These are phyloP conservation scores for Drosophila parabipectinata DNA, from an alignment of 1,140 invertebrate genomes.

Conservation along the genomic window DNA sequence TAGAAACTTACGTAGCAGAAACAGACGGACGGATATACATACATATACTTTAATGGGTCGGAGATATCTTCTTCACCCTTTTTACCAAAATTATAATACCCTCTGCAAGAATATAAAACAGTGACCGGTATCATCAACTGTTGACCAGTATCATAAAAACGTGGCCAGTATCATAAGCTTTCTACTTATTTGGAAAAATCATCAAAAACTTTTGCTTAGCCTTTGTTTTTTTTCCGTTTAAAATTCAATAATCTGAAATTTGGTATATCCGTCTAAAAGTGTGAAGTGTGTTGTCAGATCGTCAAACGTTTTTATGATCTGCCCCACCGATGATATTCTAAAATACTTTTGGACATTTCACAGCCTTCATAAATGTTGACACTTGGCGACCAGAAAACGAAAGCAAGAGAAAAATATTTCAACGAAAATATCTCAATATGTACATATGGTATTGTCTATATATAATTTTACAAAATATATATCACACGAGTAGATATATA, in stretches of 20 bases:
- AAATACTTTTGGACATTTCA: conserved; percentile 60
- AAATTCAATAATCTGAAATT: background rate
- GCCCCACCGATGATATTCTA: conserved; percentile 25
- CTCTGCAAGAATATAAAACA: no score
- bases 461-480: conserved; percentile 25
- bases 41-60: no score
- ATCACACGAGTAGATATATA: conserved; percentile 5
- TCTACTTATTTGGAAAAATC: background rate
- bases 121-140: no score
- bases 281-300: conserved; percentile 32
- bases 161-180: no score
- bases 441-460: background rate
- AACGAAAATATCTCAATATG: conserved; percentile 19
- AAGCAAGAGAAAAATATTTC: conserved; percentile 14
- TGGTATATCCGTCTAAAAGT: conserved; percentile 23
- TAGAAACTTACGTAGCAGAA: no score
- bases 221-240: background rate
- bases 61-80: no score
- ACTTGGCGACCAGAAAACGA: conserved; percentile 23
- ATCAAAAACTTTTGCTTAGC: background rate
- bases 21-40: no score
- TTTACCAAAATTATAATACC: no score
- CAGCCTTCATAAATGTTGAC: conserved; percentile 40
- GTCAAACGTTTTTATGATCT: conserved; percentile 54
- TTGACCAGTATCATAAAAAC: no score